Base-by-base conservation (phyloP, 2,113 vertebrate genomes). In the Nerophis lumbriciformis region DNA sequence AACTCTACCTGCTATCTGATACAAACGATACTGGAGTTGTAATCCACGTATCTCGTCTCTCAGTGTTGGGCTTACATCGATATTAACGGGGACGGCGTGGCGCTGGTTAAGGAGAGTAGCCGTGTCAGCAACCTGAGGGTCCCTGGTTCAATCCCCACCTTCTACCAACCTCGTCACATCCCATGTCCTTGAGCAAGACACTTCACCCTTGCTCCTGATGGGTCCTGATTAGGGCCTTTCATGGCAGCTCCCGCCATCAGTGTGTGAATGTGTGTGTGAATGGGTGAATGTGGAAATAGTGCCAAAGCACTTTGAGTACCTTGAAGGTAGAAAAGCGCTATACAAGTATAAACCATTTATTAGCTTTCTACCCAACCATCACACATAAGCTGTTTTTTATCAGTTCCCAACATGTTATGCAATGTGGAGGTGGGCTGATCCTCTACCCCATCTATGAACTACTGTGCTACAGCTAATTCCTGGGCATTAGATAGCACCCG, bases 401-500 rank as follows among this genome's bases (percentile, higher is more conserved):
- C 69, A 19, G 47, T 67, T 59, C 59, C 65, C 59, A 71, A 66
- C 39, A 63, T 16, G 65, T 38, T 16, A 13, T 56, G 61, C 50
- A 28, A 67, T 62, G 52, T 61, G 51, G 69, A 73, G 68, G 72
- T 72, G 61, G 61, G 61, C 62, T 66, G 58, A 59, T 44, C 52
- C 66, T 69, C 64, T 65, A 67, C 58, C 60, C 59, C 56, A 76
- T 84, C 56, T 83, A 66, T 75, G 65, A 77, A 69, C 65, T 58
- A 48, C 55, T 57, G 60, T 53, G 48, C 71, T 53, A 55, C 42
- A 81, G 69, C 59, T 69, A 67, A 66, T 73, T 83, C 55, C 52
- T 8, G 13, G 6, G 66, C 66, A 66, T 57, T 69, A 80, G 77
- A 80, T 73, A 57, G 74, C 81, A 79, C 62, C 71, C 56, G 77